phyloP scores from a whole-genome alignment of 23 tunicate species.

The Ciona savignyi region DNA sequence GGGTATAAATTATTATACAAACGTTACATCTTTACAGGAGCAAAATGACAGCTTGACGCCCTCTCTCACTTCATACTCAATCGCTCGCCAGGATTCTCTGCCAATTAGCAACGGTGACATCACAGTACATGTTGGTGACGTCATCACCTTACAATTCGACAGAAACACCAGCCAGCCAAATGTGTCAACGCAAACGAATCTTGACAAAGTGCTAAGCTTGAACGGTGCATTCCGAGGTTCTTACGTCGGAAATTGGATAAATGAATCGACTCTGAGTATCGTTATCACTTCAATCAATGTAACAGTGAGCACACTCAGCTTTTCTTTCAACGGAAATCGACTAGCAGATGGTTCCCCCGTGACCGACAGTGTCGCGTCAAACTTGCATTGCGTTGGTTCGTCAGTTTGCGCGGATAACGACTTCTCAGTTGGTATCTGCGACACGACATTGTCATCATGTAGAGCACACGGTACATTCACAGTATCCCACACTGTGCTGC shows the following conservation, averaged over 20 bases:
- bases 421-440: slow-evolving; percentile 24
- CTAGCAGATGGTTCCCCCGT: not conserved
- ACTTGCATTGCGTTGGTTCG: slow-evolving; percentile 20
- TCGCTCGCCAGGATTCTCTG: not conserved
- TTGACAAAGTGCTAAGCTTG: slow-evolving; percentile 13
- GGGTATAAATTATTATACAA: too few species aligned
- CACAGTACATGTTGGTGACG: slow-evolving; percentile 3
- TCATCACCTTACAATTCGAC: slow-evolving; percentile 13
- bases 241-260: slow-evolving; percentile 20
- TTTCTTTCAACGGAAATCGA: not conserved
- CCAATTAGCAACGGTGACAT: not conserved
- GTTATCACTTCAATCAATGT: not conserved
- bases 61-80: not conserved
- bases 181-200: not conserved
- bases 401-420: slow-evolving; percentile 15
- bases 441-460: slow-evolving; percentile 15
- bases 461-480: slow-evolving; percentile 13
- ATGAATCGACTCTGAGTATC: slow-evolving; percentile 3
- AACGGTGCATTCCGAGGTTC: not conserved
- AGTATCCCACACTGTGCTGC: slow-evolving; percentile 8
- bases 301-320: not conserved
- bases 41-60: slow-evolving; percentile 4
- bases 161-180: not conserved
- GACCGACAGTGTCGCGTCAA: not conserved
- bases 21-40: slow-evolving; percentile 8